These are phyloP conservation scores for Lanius ludovicianus DNA, from an alignment of 2,113 vertebrate genomes.

Conservation along the genomic window DNA sequence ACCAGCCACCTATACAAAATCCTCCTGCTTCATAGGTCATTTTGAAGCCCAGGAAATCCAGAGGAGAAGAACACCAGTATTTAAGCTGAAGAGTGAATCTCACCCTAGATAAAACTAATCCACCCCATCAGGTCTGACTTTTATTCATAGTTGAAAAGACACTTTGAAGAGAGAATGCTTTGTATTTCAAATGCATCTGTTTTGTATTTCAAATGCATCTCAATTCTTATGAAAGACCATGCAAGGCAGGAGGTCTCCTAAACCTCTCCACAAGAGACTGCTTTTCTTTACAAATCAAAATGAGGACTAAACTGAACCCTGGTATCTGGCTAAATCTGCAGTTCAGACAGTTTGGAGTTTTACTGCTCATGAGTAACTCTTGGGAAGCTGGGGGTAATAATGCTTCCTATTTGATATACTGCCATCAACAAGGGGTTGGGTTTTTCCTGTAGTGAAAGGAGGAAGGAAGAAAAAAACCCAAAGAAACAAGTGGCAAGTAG, in stretches of 20 bases:
- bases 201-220: slow-evolving; percentile 8
- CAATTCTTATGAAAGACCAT: neutral
- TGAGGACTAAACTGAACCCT: neutral
- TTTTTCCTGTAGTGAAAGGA: neutral
- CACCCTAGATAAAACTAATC: slow-evolving; percentile 21
- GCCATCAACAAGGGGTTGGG: neutral
- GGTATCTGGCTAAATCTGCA: neutral
- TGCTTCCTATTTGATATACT: neutral
- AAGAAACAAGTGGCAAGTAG: neutral
- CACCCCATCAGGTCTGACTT: neutral
- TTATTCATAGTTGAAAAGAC: neutral
- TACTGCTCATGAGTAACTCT: neutral
- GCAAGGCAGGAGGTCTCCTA: neutral
- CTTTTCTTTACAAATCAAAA: neutral
- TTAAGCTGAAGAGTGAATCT: neutral
- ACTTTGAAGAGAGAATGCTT: slow-evolving; percentile 8
- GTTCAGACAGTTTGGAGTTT: neutral
- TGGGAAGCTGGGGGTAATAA: neutral
- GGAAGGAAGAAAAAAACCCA: neutral
- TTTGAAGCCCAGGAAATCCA: neutral
- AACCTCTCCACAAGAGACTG: neutral
- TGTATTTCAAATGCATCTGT: neutral
- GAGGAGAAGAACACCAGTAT: neutral
- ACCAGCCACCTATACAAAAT: neutral
- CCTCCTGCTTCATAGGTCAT: neutral